phyloP scores from a whole-genome alignment of 2,888 invertebrate species.

The Coronaproctus castanopsis region DNA sequence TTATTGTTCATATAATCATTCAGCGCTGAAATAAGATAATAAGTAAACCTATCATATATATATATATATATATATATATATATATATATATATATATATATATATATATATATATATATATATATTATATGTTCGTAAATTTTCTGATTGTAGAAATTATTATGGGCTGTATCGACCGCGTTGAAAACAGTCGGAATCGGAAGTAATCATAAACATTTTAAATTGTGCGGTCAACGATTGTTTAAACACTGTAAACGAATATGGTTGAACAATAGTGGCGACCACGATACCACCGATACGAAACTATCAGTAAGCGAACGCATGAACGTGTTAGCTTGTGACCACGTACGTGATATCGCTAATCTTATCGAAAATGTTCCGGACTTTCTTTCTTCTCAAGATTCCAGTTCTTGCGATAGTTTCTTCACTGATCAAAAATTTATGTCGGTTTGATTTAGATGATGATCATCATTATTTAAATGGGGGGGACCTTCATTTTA shows the following conservation, averaged over 20 bases:
- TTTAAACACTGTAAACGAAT: slow-evolving; percentile 13
- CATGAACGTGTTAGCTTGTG: slow-evolving; percentile 6
- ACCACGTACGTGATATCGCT: too few relatives aligned
- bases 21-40: too few relatives aligned
- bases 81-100: too few relatives aligned
- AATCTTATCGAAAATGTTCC: slow-evolving; percentile 2
- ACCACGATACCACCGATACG: background rate
- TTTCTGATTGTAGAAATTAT: slow-evolving; percentile 58
- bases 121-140: too few relatives aligned
- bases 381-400: slow-evolving; percentile 5
- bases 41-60: too few relatives aligned
- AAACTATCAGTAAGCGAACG: slow-evolving; percentile 5
- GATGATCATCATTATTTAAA: too few relatives aligned
- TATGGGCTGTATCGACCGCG: slow-evolving; percentile 64
- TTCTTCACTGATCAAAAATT: slow-evolving; percentile 2
- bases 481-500: too few relatives aligned
- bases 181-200: slow-evolving; percentile 48
- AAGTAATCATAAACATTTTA: slow-evolving; percentile 46
- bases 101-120: too few relatives aligned
- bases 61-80: too few relatives aligned
- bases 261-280: slow-evolving; percentile 10
- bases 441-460: too few relatives aligned
- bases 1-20: too few relatives aligned
- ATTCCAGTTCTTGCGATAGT: slow-evolving; percentile 10
- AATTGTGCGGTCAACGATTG: slow-evolving; percentile 43